Conservation (phyloP, 2,113 vertebrate genomes). For the Apeltes quadracus region DNA sequence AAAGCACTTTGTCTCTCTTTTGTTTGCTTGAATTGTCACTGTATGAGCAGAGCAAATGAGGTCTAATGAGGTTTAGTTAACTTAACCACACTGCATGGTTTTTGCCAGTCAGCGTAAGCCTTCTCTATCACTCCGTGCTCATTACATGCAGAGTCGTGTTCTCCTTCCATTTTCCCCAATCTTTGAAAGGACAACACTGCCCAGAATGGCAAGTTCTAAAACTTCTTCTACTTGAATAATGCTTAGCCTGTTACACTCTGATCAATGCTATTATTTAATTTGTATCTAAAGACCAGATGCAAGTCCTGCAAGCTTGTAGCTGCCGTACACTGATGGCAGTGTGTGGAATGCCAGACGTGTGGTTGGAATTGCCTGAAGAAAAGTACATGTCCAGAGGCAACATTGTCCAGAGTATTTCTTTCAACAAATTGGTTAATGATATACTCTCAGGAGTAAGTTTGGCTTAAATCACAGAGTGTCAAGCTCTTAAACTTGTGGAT, state of each 20-base stretch:
- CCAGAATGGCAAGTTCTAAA: slow-evolving; percentile 11
- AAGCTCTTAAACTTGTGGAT: background rate
- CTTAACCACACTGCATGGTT: background rate
- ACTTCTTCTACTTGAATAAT: slow-evolving; percentile 10
- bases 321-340: background rate
- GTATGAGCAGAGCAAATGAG: background rate
- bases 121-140: background rate
- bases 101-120: background rate
- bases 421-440: background rate
- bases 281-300: slow-evolving; percentile 5
- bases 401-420: background rate
- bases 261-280: slow-evolving; percentile 32
- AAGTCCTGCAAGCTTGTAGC: background rate
- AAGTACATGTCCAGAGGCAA: background rate
- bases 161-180: background rate
- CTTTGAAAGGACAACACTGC: background rate
- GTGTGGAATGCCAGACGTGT: slow-evolving; percentile 5
- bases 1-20: slow-evolving; percentile 17
- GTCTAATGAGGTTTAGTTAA: slow-evolving; percentile 11
- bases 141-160: background rate
- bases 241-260: slow-evolving; percentile 5
- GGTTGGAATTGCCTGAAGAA: background rate
- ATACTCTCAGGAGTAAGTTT: background rate
- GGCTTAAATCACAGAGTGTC: background rate
- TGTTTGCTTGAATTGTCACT: background rate